Evolutionary conservation across 2,888 invertebrate species (phyloP).

Genomic region (Campoplex capitator): DNA sequence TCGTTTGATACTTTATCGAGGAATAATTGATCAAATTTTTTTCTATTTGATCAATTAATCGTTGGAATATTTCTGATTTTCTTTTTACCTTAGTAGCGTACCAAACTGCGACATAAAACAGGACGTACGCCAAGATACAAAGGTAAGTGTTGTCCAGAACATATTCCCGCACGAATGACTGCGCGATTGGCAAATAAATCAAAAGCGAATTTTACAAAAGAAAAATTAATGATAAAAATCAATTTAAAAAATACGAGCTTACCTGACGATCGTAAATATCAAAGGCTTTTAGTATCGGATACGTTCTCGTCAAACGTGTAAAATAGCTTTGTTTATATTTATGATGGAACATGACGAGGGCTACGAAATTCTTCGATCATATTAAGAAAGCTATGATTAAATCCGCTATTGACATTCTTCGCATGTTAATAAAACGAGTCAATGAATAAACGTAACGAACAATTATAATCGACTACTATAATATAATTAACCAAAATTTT

Average conservation of each 20-base stretch:
- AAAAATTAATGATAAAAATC: no score
- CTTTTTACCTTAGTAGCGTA: slow-evolving; percentile 80
- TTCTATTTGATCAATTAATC: no score
- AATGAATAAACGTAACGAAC: slow-evolving; percentile 14
- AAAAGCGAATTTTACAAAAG: neutral
- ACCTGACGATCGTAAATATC: slow-evolving; percentile 80
- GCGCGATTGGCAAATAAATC: slow-evolving; percentile 53
- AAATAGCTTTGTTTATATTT: slow-evolving; percentile 74
- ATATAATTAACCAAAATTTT: slow-evolving; percentile 62
- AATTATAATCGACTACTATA: slow-evolving; percentile 47
- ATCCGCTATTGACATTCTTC: slow-evolving; percentile 21
- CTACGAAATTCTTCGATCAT: slow-evolving; percentile 27
- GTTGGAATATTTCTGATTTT: neutral
- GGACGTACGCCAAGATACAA: slow-evolving; percentile 77
- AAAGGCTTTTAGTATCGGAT: slow-evolving; percentile 76
- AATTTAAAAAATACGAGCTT: slow-evolving; percentile 29
- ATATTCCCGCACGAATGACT: slow-evolving; percentile 81
- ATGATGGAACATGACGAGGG: slow-evolving; percentile 71
- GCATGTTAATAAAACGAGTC: slow-evolving; percentile 11
- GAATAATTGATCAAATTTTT: neutral
- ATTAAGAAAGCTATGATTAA: slow-evolving; percentile 27
- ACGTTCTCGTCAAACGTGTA: slow-evolving; percentile 72
- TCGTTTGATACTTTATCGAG: neutral
- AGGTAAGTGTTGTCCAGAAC: slow-evolving; percentile 80
- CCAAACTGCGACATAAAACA: slow-evolving; percentile 80